Evolutionary conservation across 2,888 invertebrate genomes (phyloP), one percentile per base, ranked within the genome.

Genomic region (Nomada lathburiana): DNA sequence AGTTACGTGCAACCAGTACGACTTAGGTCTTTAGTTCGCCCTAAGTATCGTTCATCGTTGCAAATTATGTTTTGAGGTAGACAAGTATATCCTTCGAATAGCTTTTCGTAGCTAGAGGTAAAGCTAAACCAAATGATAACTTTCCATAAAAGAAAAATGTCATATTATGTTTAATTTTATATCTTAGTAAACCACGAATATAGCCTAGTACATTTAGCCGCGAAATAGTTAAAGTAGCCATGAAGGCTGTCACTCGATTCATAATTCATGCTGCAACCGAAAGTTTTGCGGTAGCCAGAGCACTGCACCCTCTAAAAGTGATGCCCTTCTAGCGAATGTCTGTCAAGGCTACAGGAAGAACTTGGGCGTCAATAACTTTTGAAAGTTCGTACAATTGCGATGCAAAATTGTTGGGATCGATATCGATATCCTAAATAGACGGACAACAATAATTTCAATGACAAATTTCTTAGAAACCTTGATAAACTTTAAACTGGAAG

Each of bases 31-130:
- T 67, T 55, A 55, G 62, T 42, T 71, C 64, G 72, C 79, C 79
- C 83, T 80, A 80, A 81, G 83, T 87, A 87, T 88, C 89, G 85
- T 86, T 86, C 83, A 82, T 87, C 87, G 91, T 92, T 92, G 91
- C 91, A 90, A 90, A 92, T 92, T 91, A 92, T 89, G 87, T 90
- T 91, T 90, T 93, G 93, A 94, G 93, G 93, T 94, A 94, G 93
- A 94, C 92, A 90, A 92, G 94, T 94, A 92, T 94, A 94, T 93
- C 92, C 91, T 93, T 92, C 92, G 91, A 91, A 91, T 92, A 93
- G 92, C 93, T 86, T 91, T 91, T 90, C 83, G 89, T 87, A 93
- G 92, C 92, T 90, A 92, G 85, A 88, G 91, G 90, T 92, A 92
- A 92, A 89, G 92, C 91, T 92, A 90, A 93, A 92, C 86, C 86